These are phyloP conservation scores for Aelia acuminata DNA, from an alignment of 2,888 invertebrate genomes.

Conservation along the genomic window DNA sequence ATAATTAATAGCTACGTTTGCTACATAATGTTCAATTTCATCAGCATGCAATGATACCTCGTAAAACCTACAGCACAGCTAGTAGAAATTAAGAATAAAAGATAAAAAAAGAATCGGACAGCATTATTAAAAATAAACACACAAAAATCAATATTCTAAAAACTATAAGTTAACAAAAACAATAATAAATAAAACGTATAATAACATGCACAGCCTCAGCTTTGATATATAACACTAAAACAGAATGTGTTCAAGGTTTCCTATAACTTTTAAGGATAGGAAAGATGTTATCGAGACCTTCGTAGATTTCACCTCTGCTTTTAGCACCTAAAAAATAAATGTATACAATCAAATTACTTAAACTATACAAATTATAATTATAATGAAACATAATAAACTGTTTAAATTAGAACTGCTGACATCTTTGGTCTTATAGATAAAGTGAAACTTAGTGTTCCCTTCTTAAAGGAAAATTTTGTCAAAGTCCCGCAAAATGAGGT, in stretches of 20 bases:
- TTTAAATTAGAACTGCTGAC: no score
- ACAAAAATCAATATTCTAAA: neutral
- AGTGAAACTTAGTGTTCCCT: no score
- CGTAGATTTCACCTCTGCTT: slow-evolving; percentile 89
- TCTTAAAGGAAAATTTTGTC: no score
- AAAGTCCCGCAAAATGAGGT: no score
- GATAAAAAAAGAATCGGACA: neutral
- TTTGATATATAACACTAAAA: slow-evolving; percentile 73
- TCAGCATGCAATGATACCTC: neutral
- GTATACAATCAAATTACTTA: neutral
- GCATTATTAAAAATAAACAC: neutral
- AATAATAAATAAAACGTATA: neutral
- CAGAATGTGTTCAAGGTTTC: slow-evolving; percentile 75
- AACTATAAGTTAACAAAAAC: neutral
- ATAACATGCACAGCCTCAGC: slow-evolving; percentile 70
- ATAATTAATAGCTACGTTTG: neutral
- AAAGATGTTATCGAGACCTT: slow-evolving; percentile 94
- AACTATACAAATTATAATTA: neutral
- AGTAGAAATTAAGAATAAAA: neutral
- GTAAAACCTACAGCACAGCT: neutral
- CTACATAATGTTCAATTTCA: neutral
- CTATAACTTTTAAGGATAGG: slow-evolving; percentile 95
- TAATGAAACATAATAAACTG: no score
- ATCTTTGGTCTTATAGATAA: no score
- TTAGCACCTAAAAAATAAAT: slow-evolving; percentile 81